phyloP scores from a whole-genome alignment of 37 sponge, comb jelly and placozoan species.

The Aplysina aerophoba region DNA sequence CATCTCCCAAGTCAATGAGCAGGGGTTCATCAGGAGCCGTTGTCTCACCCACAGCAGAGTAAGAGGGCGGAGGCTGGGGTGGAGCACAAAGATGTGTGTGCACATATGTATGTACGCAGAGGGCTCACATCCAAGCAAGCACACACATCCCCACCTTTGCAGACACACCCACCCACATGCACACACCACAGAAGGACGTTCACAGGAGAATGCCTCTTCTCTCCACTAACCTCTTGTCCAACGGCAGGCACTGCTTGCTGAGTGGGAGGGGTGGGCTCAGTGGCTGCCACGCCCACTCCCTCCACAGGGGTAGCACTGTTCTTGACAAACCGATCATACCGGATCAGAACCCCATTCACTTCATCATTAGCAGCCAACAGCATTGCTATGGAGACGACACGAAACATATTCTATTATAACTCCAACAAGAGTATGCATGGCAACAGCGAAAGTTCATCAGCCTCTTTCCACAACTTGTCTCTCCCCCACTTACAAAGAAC shows the following conservation, averaged over 20 bases:
- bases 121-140: background rate
- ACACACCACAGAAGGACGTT: background rate
- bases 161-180: background rate
- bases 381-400: conserved; percentile 32
- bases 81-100: conserved; percentile 18
- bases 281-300: background rate
- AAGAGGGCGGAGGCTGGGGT: conserved; percentile 35
- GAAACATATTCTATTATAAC: no score
- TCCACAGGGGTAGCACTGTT: background rate
- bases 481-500: no score
- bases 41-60: background rate
- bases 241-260: background rate
- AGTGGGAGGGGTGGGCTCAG: background rate
- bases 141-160: conserved; percentile 9
- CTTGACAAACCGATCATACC: conserved; percentile 78
- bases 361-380: conserved; percentile 85
- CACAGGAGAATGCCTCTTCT: background rate
- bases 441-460: no score
- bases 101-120: conserved; percentile 30
- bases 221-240: background rate
- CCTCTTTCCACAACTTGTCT: no score
- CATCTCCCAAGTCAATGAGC: conserved; percentile 80
- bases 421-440: no score
- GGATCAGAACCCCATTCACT: conserved; percentile 83
- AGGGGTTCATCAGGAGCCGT: background rate